Evolutionary conservation across 2,888 invertebrate genomes (phyloP).

Genomic region (Rhorus exstirpatorius): DNA sequence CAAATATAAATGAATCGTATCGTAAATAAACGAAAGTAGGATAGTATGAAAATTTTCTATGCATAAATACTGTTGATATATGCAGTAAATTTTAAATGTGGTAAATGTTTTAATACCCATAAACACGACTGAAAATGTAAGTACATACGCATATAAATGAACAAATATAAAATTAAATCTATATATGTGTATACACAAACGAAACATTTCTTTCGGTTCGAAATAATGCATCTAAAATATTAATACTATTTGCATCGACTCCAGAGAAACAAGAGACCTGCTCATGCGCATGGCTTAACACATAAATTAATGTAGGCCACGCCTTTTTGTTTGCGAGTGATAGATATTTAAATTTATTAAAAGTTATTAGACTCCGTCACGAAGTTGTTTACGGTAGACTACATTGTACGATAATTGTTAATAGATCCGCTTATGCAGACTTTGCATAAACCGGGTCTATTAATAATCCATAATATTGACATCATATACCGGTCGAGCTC

Average conservation of each 20-base stretch:
- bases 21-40: too few species aligned
- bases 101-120: neutral
- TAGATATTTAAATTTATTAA: conserved; percentile 17
- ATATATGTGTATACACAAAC: too few species aligned
- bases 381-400: conserved; percentile 11
- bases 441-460: too few species aligned
- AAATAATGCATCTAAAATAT: neutral
- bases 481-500: conserved; percentile 29
- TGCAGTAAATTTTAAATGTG: neutral
- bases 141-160: too few species aligned
- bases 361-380: neutral
- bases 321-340: neutral
- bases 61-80: too few species aligned
- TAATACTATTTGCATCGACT: neutral
- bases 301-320: neutral
- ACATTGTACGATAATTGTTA: conserved; percentile 18
- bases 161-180: too few species aligned
- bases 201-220: too few species aligned
- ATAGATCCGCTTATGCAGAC: conserved; percentile 9
- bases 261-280: conserved; percentile 5
- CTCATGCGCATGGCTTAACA: neutral
- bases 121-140: too few species aligned
- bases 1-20: too few species aligned
- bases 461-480: too few species aligned
- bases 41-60: too few species aligned